phyloP scores from a whole-genome alignment of 1,140 invertebrate species.

The Pissodes strobi region DNA sequence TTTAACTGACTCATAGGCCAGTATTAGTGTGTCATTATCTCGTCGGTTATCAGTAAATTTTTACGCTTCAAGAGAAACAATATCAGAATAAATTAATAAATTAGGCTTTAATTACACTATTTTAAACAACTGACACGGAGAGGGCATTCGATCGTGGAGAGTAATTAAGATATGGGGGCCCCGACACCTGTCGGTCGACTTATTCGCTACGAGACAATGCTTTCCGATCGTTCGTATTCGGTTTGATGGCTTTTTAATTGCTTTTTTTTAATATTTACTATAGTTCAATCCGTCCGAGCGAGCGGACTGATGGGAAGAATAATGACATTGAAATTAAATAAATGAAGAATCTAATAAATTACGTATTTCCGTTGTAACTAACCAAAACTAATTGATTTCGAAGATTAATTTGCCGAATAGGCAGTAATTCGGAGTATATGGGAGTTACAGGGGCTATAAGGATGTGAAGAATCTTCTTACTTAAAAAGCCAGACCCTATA shows the following conservation, averaged over 20 bases:
- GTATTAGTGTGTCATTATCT: conserved; percentile 39
- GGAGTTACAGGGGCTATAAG: too few relatives aligned
- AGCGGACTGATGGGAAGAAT: too few relatives aligned
- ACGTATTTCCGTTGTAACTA: too few relatives aligned
- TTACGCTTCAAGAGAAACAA: conserved; percentile 51
- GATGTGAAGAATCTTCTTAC: too few relatives aligned
- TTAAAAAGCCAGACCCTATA: too few relatives aligned
- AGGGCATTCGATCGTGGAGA: conserved; percentile 31
- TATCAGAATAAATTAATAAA: conserved; percentile 54
- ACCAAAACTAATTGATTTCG: too few relatives aligned
- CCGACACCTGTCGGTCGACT: conserved; percentile 25
- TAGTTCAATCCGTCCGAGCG: too few relatives aligned
- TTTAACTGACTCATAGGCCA: conserved; percentile 16
- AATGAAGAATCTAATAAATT: too few relatives aligned
- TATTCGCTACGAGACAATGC: conserved; percentile 16
- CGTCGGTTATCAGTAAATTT: conserved; percentile 51
- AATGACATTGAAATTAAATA: too few relatives aligned
- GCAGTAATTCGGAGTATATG: too few relatives aligned
- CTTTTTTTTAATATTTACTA: not conserved
- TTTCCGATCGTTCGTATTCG: not conserved
- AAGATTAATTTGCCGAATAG: too few relatives aligned
- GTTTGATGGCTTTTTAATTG: conserved; percentile 2
- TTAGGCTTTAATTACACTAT: conserved; percentile 51
- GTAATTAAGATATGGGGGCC: conserved; percentile 37
- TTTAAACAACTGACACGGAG: conserved; percentile 38